Evolutionary conservation across 2,797 vertebrate species (phyloP), one percentile per base, ranked within the genome.

Genomic region (Amphiprion clarkii): DNA sequence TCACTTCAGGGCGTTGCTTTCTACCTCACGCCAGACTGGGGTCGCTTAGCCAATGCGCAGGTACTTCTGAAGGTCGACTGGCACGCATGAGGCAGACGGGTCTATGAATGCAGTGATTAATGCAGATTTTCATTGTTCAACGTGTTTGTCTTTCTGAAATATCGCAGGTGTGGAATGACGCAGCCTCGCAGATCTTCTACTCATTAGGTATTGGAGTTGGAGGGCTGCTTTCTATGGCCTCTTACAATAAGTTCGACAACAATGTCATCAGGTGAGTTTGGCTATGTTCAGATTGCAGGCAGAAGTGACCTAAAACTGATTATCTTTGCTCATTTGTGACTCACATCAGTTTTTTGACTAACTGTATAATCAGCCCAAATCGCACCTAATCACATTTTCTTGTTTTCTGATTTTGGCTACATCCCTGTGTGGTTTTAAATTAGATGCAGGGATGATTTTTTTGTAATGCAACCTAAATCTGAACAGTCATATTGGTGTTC

Each of bases 221-320:
- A 19, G 96, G 96, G 3, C 93, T 96, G 64, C 93, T 96, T 0
- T 96, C 96, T 6, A 96, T 96, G 96, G 96, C 96, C 4, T 96
- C 96, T 19, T 96, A 96, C 81, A 96, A 96, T 78, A 96, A 95
- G 87, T 96, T 96, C 81, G 94, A 96, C 92, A 96, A 96, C 89
- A 96, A 96, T 39, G 96, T 96, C 54, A 95, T 96, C 83, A 94
- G 96, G 95, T 96, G 25, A 68, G 88, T 74, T 54, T 51, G 17
- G 1, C n/a, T 59, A 14, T 2, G 8, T 36, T 39, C 10, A 12
- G 36, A 10, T 2, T 33, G 33, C 33, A 33, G 33, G 33, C 1
- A 33, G 7, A 33, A 9, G 33, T 33, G 33, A 36, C 46, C 33
- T 8, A 33, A 33, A 33, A 33, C 6, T 9, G 33, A 33, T 33